Evolutionary conservation across 2,113 vertebrate genomes (phyloP), one percentile per base, ranked within the genome.

Genomic region (Upupa epops): DNA sequence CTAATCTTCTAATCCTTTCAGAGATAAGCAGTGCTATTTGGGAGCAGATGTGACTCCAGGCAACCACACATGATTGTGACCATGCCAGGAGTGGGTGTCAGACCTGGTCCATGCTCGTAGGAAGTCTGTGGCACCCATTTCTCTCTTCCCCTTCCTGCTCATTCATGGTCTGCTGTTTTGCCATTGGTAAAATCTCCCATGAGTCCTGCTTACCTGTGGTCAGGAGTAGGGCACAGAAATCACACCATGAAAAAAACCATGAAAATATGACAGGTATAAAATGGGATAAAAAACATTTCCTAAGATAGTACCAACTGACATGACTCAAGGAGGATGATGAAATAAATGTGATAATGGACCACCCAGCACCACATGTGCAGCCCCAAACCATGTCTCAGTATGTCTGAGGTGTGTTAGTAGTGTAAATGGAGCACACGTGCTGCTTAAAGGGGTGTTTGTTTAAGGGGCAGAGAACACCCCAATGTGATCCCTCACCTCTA

Each of bases 1-100:
- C 31, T 89, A 64, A 90, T 79, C 72, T 87, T 72, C 78, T 91
- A 42, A 68, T 81, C 85, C 46, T 64, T 66, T 58, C 0, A 0
- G 69, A 42, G 45, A 56, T 52, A 51, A 70, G 59, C 6, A 76
- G 36, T 26, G 49, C 45, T 82, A 8, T 42, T 86, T 49, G 45
- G 84, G 54, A 75, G 70, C 0, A 0, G 66, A 61, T 0, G 0
- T 4, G 4, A 40, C 55, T 56, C 66, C 58, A 40, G 51, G 40
- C 77, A 70, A 56, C 11, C 9, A 64, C 31, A 32, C 22, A 3
- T 4, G 61, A n/a, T 6, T 70, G 51, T 48, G 69, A 72, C 87
- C 49, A 11, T 4, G 7, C 46, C 83, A 75, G 58, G 42, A 64
- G 29, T 5, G 37, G 25, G 29, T 63, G 26, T 74, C 73, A 36